phyloP scores from a whole-genome alignment of 30 jellyfish, hydroid and myxozoan genomes.

The Sanderia malayensis region DNA sequence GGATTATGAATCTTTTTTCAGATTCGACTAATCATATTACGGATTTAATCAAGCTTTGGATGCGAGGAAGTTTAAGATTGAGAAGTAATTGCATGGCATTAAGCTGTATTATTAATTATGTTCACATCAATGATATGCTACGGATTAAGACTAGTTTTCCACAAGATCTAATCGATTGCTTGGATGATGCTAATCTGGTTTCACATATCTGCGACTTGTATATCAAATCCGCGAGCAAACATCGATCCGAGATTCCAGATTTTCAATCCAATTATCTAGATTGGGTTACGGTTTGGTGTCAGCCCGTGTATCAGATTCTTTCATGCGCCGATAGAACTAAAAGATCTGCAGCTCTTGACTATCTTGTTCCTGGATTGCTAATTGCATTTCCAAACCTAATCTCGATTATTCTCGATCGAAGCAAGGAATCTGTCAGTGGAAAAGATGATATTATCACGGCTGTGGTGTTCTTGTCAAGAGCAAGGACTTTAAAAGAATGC shows the following conservation, averaged over 20 bases:
- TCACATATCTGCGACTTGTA: constrained; percentile 79
- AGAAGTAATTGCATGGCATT: constrained; percentile 68
- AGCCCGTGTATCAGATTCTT: constrained; percentile 54
- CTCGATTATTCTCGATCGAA: constrained; percentile 25
- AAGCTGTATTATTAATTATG: constrained; percentile 29
- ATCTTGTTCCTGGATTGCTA: constrained; percentile 72
- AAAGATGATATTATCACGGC: constrained; percentile 34
- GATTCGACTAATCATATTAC: constrained; percentile 37
- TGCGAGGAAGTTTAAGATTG: constrained; percentile 33
- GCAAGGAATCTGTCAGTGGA: constrained; percentile 3
- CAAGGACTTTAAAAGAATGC: constrained; percentile 51
- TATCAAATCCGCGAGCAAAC: constrained; percentile 54
- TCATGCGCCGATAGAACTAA: constrained; percentile 23
- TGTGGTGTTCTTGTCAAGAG: constrained; percentile 58
- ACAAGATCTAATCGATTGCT: constrained; percentile 45
- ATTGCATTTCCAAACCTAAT: constrained; percentile 39
- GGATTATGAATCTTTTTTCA: constrained; percentile 57
- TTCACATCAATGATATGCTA: constrained; percentile 19
- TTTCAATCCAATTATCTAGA: not conserved
- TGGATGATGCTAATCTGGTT: constrained; percentile 61
- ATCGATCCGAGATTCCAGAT: constrained; percentile 19
- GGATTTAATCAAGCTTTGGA: constrained; percentile 19
- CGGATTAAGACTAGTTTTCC: constrained; percentile 43
- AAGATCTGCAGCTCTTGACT: constrained; percentile 39
- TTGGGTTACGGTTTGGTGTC: constrained; percentile 75